phyloP scores from a whole-genome alignment of 2,888 invertebrate genomes.

The Acanthococcus lagerstroemiae region DNA sequence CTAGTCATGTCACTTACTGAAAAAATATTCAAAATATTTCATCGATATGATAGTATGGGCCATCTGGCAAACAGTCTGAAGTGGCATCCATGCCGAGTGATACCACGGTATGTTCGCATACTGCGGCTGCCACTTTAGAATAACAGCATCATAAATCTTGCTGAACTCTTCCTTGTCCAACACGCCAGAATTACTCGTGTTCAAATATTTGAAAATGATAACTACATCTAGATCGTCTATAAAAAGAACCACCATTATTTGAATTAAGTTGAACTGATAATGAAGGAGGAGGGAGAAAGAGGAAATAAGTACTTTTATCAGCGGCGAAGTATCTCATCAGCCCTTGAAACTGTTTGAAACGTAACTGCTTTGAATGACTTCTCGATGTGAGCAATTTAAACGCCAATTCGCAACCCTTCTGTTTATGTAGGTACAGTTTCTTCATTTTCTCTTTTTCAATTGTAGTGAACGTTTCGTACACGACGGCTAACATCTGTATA shows the following conservation, averaged over 20 bases:
- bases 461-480: slow-evolving; percentile 78
- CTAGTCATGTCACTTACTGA: slow-evolving; percentile 57
- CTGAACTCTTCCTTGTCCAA: slow-evolving; percentile 64
- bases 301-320: slow-evolving; percentile 49
- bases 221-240: slow-evolving; percentile 60
- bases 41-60: slow-evolving; percentile 55
- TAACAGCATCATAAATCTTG: slow-evolving; percentile 58
- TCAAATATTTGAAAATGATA: slow-evolving; percentile 69
- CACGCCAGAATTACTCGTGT: slow-evolving; percentile 55
- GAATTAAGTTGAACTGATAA: neutral
- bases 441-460: slow-evolving; percentile 77
- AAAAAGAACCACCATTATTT: neutral
- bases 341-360: slow-evolving; percentile 67
- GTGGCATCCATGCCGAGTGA: slow-evolving; percentile 49
- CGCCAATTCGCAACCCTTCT: slow-evolving; percentile 69
- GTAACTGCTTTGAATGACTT: slow-evolving; percentile 56
- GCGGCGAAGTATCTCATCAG: slow-evolving; percentile 69
- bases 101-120: slow-evolving; percentile 64
- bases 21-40: slow-evolving; percentile 61
- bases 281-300: neutral
- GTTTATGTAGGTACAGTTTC: slow-evolving; percentile 67
- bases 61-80: slow-evolving; percentile 52
- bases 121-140: slow-evolving; percentile 63
- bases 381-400: slow-evolving; percentile 70
- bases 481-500: slow-evolving; percentile 72